Evolutionary conservation across 2,797 vertebrate genomes (phyloP), one percentile per base, ranked within the genome.

Genomic region (Melopsittacus undulatus): DNA sequence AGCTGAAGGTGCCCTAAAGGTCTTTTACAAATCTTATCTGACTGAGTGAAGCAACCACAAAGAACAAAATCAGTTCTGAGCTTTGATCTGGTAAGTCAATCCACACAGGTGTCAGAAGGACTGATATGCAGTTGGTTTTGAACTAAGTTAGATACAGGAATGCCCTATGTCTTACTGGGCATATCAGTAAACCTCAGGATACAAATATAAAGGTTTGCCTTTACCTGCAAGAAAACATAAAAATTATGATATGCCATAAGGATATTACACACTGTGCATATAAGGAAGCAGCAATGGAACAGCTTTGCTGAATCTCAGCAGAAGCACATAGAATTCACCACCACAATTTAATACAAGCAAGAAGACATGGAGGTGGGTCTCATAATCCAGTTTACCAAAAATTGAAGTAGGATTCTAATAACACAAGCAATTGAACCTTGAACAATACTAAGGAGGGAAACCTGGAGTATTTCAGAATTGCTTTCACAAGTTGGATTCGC

Each of bases 21-120:
- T 78, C 76, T 88, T 90, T 64, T 67, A 91, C 80, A 79, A 89
- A 84, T 84, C 72, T 81, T 88, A 93, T 95, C 85, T 95, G 86
- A 90, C 63, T 92, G 73, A 88, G 59, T 83, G 74, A 80, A 94
- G 56, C 20, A 95, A 51, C 46, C 69, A 72, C 3, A 1, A 74
- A 96, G 91, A 83, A 94, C 26, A 95, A 96, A 90, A 91, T 30
- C 86, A 42, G 78, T 64, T 75, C 26, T 7, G 15, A 86, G 79
- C 92, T 96, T 85, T 86, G 83, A 87, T 86, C 90, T 77, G 80
- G 63, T 86, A 76, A 83, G 42, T 84, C 72, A 81, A 62, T 46
- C 49, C 72, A 84, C 54, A 87, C 62, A 91, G 85, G 61, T 94
- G 85, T 94, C 85, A 96, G 68, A 83, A 92, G 75, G 27, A 61